These are phyloP conservation scores for Ceyx margarethae DNA, from an alignment of 2,113 vertebrate species.

Conservation along the genomic window DNA sequence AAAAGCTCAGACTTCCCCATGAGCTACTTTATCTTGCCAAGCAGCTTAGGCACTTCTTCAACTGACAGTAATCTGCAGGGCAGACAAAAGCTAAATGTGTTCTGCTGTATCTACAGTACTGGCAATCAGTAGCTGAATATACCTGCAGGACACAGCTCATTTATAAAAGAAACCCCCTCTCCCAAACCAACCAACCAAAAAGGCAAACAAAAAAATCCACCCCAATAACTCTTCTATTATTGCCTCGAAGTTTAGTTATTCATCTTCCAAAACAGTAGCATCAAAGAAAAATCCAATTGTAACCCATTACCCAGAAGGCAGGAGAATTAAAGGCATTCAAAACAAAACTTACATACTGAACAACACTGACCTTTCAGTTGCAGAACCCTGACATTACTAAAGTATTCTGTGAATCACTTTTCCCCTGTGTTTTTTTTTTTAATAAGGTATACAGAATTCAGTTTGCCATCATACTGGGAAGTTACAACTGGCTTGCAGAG, in stretches of 20 bases:
- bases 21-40: neutral
- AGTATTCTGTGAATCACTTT: neutral
- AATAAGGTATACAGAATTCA: neutral
- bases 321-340: neutral
- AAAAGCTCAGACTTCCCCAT: neutral
- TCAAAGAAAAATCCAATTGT: neutral
- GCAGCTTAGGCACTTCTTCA: neutral
- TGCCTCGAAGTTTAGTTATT: neutral
- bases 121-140: neutral
- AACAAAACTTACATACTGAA: neutral
- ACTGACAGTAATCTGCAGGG: neutral
- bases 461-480: neutral
- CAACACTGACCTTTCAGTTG: neutral
- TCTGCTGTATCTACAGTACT: neutral
- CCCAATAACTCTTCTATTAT: neutral
- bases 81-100: neutral
- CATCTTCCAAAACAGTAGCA: neutral
- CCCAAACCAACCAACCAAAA: neutral
- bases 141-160: neutral
- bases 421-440: neutral
- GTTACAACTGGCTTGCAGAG: neutral
- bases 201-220: neutral
- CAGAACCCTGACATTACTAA: neutral
- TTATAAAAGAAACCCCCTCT: fast-evolving
- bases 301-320: neutral